These are phyloP conservation scores for Trichomalopsis sarcophagae DNA, from an alignment of 1,140 invertebrate species.

Conservation along the genomic window DNA sequence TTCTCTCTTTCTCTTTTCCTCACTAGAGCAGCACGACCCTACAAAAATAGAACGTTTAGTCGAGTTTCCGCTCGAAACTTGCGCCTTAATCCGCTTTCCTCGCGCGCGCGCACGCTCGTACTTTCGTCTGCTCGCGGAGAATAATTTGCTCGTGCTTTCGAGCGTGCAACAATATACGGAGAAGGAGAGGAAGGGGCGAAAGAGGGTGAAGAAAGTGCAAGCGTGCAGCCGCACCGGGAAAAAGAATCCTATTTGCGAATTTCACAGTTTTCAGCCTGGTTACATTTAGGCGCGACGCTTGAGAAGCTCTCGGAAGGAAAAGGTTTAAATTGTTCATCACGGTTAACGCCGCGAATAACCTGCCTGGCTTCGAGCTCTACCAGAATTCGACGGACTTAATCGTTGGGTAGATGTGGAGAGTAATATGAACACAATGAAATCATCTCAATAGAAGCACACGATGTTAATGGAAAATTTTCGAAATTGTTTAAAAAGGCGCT, in stretches of 20 bases:
- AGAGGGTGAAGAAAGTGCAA: too few relatives aligned
- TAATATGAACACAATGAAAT: too few relatives aligned
- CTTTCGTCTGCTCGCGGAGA: not conserved
- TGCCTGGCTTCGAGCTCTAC: too few relatives aligned
- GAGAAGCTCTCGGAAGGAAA: too few relatives aligned
- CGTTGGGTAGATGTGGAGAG: too few relatives aligned
- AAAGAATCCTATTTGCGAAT: not conserved
- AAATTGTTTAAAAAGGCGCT: not conserved
- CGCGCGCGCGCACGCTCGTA: not conserved
- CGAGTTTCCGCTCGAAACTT: conserved; percentile 4
- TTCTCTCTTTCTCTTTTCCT: not conserved
- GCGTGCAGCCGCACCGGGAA: not conserved
- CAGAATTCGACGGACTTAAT: too few relatives aligned
- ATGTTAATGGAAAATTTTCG: too few relatives aligned
- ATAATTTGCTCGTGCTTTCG: conserved; percentile 4
- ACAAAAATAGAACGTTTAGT: not conserved
- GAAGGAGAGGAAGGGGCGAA: too few relatives aligned
- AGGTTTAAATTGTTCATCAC: too few relatives aligned
- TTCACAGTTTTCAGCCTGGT: not conserved
- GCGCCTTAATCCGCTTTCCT: not conserved
- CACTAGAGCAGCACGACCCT: not conserved
- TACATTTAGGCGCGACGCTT: not conserved
- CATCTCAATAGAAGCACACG: too few relatives aligned
- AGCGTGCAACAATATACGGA: not conserved
- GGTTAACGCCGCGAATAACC: too few relatives aligned